Percentiles rank a stretch among this genome's conserved stretches.
Evolutionary conservation across 2,113 vertebrate genomes (phyloP).

Genomic region (Gasterosteus aculeatus): DNA sequence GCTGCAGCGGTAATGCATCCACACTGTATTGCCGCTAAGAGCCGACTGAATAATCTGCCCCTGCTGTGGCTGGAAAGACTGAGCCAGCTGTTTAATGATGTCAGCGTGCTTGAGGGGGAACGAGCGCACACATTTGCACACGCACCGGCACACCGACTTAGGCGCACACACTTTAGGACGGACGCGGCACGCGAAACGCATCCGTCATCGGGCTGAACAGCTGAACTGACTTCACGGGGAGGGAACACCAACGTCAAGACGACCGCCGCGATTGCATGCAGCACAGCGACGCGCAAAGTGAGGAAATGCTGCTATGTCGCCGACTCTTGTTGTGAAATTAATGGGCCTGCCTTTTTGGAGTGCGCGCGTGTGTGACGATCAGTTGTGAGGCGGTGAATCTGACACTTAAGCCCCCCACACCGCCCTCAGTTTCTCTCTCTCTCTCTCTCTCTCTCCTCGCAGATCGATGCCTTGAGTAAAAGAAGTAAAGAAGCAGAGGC

Average conservation of each 20-base stretch:
- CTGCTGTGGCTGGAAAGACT: conserved; percentile 80
- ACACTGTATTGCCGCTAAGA: conserved; percentile 77
- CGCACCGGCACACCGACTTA: conserved; percentile 36
- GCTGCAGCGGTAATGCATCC: conserved; percentile 78
- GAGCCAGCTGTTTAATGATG: conserved; percentile 83
- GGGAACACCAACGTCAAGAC: conserved; percentile 73
- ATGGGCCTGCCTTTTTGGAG: conserved; percentile 41
- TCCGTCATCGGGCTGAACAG: conserved; percentile 75
- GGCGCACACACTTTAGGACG: conserved; percentile 61
- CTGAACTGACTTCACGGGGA: conserved; percentile 75
- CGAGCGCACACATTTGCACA: conserved; percentile 49
- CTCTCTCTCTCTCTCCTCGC: conserved; percentile 31
- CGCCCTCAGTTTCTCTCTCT: not conserved
- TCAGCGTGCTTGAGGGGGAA: conserved; percentile 76
- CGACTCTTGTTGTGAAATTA: conserved; percentile 49
- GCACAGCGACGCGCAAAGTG: conserved; percentile 57
- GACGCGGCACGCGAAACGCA: conserved; percentile 66
- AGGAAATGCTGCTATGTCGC: conserved; percentile 62
- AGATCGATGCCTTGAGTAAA: conserved; percentile 98
- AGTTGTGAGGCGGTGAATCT: conserved; percentile 18
- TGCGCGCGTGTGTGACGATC: conserved; percentile 30
- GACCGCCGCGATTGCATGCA: conserved; percentile 41
- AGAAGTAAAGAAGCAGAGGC: conserved; percentile 99
- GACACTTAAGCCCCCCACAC: conserved; percentile 35
- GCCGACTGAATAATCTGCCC: conserved; percentile 80